Percentiles rank a stretch among this genome's conserved stretches.
phyloP scores from a whole-genome alignment of 2,797 vertebrate species.

The Perodicticus potto region DNA sequence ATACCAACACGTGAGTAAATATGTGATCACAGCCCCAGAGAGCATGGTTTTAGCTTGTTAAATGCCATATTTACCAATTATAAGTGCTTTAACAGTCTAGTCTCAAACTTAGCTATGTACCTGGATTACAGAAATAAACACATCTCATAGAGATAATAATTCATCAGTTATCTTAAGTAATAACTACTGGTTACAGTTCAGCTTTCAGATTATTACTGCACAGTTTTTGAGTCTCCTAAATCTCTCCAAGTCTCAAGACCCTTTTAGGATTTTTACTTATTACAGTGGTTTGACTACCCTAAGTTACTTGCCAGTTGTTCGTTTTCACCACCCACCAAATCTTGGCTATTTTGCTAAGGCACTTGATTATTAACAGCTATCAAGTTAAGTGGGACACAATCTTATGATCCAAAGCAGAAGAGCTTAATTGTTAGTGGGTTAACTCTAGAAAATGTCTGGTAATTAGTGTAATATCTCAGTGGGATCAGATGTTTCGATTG shows the following conservation, averaged over 20 bases:
- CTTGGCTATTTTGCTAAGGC: neutral
- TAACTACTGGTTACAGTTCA: neutral
- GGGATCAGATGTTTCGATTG: neutral
- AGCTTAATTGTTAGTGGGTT: neutral
- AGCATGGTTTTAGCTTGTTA: neutral
- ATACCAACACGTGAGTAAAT: neutral
- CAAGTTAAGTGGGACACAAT: neutral
- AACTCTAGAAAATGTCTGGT: neutral
- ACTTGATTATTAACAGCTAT: neutral
- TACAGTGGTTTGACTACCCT: neutral
- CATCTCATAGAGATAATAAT: neutral
- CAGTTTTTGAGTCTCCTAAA: neutral
- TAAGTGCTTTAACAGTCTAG: neutral
- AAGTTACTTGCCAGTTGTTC: neutral
- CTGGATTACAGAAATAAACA: neutral
- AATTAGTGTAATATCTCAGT: neutral
- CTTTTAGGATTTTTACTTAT: neutral
- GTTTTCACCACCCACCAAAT: neutral
- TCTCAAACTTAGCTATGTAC: neutral
- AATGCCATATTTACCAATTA: neutral
- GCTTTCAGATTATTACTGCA: neutral
- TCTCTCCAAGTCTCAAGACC: too few relatives aligned
- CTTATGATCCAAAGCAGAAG: neutral
- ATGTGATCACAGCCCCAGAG: neutral
- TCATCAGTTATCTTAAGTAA: neutral